Evolutionary conservation across 2,113 vertebrate genomes (phyloP).

Genomic region (Ursus arctos): DNA sequence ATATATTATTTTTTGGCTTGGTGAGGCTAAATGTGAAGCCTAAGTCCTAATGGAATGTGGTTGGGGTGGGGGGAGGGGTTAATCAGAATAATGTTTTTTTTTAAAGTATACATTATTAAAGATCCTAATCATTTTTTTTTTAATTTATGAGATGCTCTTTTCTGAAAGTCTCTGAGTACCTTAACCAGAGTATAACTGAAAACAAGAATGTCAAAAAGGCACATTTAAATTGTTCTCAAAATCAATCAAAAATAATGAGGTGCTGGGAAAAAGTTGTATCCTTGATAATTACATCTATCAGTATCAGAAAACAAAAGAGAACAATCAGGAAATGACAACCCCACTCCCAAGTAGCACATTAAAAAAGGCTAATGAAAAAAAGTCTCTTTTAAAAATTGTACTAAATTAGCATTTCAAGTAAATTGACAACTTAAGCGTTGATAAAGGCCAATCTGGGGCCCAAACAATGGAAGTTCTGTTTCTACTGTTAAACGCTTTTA

Average conservation of each 20-base stretch:
- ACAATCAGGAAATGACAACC: constrained; percentile 84
- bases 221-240: constrained; percentile 84
- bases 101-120: constrained; percentile 67
- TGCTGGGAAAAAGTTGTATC: constrained; percentile 84
- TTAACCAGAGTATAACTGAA: constrained; percentile 78
- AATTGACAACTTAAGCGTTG: constrained; percentile 83
- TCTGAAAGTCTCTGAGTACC: constrained; percentile 77
- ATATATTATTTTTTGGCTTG: constrained; percentile 38
- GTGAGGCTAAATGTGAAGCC: constrained; percentile 23
- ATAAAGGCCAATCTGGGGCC: constrained; percentile 82
- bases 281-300: constrained; percentile 86
- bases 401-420: constrained; percentile 85
- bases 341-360: constrained; percentile 83
- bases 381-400: constrained; percentile 82
- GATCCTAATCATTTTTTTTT: constrained; percentile 73
- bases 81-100: constrained; percentile 59
- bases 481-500: constrained; percentile 78
- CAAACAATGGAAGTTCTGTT: constrained; percentile 85
- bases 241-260: constrained; percentile 87
- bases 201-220: constrained; percentile 85
- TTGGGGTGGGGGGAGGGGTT: not conserved
- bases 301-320: constrained; percentile 86
- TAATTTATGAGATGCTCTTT: constrained; percentile 80
- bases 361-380: constrained; percentile 85
- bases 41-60: constrained; percentile 42